These are phyloP conservation scores for Eufriesea mexicana DNA, from an alignment of 1,140 invertebrate genomes.

Conservation along the genomic window DNA sequence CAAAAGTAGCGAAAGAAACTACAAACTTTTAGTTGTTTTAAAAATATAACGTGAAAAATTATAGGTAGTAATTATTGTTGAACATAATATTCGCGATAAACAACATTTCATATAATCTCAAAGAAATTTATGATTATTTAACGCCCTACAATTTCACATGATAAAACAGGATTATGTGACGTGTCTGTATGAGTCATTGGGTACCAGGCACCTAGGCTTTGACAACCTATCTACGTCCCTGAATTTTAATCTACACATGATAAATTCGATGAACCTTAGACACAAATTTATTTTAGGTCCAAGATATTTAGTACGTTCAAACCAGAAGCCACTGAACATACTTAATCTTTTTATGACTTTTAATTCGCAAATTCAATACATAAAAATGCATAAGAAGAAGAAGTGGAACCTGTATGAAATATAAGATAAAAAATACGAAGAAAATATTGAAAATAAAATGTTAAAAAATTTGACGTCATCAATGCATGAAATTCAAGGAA, in stretches of 20 bases:
- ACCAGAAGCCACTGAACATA: neutral
- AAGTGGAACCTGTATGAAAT: neutral
- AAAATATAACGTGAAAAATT: no score
- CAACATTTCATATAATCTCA: neutral
- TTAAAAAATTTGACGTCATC: neutral
- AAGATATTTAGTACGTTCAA: neutral
- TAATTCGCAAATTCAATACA: neutral
- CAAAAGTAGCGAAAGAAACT: neutral
- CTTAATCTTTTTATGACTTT: neutral
- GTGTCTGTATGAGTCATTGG: slow-evolving; percentile 20
- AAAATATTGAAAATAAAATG: neutral
- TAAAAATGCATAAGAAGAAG: neutral
- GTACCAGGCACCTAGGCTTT: neutral
- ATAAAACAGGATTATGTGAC: slow-evolving; percentile 34
- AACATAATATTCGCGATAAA: neutral
- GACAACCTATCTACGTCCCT: slow-evolving; percentile 3
- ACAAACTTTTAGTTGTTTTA: neutral
- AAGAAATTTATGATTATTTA: slow-evolving; percentile 8
- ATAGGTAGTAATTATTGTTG: neutral
- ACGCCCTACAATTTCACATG: neutral
- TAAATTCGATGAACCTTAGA: slow-evolving; percentile 11
- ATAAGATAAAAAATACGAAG: neutral
- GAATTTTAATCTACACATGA: slow-evolving; percentile 28
- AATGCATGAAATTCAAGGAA: neutral
- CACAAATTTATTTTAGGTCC: neutral